Percentiles rank a stretch among this genome's conserved stretches.
Conservation (phyloP, 2,797 vertebrate genomes). For the Gobio occitaniae region DNA sequence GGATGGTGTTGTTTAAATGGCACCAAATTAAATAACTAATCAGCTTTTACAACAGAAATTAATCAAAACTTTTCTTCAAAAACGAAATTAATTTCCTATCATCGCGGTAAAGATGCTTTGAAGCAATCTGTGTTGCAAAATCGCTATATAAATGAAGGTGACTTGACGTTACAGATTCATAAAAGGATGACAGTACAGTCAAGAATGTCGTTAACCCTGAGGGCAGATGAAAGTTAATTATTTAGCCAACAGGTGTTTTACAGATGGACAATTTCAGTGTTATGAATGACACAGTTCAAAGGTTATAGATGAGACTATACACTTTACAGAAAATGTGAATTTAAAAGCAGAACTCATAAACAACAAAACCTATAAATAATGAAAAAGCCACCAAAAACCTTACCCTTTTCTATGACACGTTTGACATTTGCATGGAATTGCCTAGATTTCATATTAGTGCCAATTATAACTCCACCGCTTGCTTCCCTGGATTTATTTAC, state of each 20-base stretch:
- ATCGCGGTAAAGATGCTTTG: no score
- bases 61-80: no score
- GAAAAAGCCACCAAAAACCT: background rate
- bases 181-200: constrained; percentile 17
- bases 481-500: background rate
- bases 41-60: no score
- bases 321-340: no score
- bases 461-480: background rate
- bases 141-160: no score
- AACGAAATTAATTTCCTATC: no score
- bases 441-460: no score
- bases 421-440: background rate
- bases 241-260: constrained; percentile 6
- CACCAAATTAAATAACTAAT: no score
- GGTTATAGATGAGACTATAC: background rate
- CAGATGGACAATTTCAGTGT: background rate
- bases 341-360: no score
- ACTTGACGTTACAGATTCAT: background rate
- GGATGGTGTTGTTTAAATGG: no score
- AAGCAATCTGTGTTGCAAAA: no score
- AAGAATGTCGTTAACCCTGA: constrained; percentile 9
- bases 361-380: no score
- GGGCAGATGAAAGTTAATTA: constrained; percentile 4
- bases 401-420: background rate
- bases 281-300: background rate